A percentile compares a stretch with the other conserved stretches of the same genome.
phyloP scores from a whole-genome alignment of 2,797 vertebrate species.

The Sebastolobus altivelis region DNA sequence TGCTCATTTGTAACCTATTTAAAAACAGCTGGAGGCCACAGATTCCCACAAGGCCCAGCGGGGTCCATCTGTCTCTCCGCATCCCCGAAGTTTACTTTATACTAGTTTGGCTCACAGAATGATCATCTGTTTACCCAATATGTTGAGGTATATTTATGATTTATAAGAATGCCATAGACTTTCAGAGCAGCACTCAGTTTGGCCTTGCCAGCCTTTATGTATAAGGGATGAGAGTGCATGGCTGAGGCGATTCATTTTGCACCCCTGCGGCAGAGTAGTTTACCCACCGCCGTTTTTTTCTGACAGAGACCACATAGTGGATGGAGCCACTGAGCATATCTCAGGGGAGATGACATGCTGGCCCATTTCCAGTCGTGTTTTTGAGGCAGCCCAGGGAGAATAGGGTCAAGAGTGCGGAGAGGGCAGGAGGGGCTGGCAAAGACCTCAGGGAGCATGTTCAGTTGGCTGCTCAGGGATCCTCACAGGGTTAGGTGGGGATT shows the following conservation, averaged over 20 bases:
- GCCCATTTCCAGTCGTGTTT: constrained; percentile 57
- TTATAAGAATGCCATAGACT: constrained; percentile 42
- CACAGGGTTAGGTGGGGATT: constrained; percentile 50
- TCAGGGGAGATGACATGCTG: constrained; percentile 50
- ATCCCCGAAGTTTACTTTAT: constrained; percentile 38
- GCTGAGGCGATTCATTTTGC: constrained; percentile 56
- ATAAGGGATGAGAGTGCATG: constrained; percentile 60
- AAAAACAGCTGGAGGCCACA: constrained; percentile 59
- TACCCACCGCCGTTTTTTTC: constrained; percentile 50
- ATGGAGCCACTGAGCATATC: constrained; percentile 61
- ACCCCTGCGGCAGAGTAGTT: constrained; percentile 56
- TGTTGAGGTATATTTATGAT: constrained; percentile 44
- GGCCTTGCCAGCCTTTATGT: constrained; percentile 61
- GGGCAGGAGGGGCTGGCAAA: constrained; percentile 22
- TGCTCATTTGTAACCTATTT: constrained; percentile 45
- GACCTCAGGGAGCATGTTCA: constrained; percentile 51
- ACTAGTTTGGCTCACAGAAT: constrained; percentile 17
- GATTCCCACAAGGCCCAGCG: constrained; percentile 33
- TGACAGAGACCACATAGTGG: constrained; percentile 52
- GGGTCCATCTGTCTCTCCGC: constrained; percentile 32
- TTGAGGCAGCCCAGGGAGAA: constrained; percentile 29
- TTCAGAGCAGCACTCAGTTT: constrained; percentile 14
- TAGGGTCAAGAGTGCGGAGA: constrained; percentile 43
- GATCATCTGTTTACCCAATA: constrained; percentile 59
- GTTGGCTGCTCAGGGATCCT: constrained; percentile 47